phyloP scores from a whole-genome alignment of 2,113 vertebrate genomes.

The Manacus vitellinus region DNA sequence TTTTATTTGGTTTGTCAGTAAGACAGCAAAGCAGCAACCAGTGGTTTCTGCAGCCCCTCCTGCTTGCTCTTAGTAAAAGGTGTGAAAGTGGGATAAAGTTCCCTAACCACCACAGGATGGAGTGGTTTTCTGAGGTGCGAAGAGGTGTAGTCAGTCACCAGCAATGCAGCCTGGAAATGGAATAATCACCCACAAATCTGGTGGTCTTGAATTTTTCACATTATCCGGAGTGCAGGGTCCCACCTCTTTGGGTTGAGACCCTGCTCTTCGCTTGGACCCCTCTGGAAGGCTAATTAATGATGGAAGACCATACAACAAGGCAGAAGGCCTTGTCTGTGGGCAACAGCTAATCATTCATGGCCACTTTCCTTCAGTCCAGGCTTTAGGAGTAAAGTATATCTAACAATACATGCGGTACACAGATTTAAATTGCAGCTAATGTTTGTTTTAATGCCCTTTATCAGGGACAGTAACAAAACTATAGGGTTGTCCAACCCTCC shows the following conservation, averaged over 20 bases:
- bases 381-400: not conserved
- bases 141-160: not conserved
- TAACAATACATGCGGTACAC: not conserved
- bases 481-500: slow-evolving; percentile 20
- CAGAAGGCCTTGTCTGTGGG: not conserved
- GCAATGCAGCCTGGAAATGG: not conserved
- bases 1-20: not conserved
- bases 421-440: slow-evolving; percentile 18
- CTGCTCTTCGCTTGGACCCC: accelerated
- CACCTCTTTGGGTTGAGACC: not conserved
- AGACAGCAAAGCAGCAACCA: not conserved
- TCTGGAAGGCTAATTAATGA: not conserved
- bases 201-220: not conserved
- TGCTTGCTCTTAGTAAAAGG: not conserved
- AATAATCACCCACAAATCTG: not conserved
- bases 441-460: not conserved
- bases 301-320: not conserved
- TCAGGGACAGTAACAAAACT: slow-evolving; percentile 37
- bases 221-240: not conserved
- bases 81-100: not conserved
- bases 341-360: not conserved
- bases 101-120: not conserved
- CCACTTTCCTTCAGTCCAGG: not conserved
- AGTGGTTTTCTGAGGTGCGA: not conserved
- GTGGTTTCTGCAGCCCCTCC: not conserved